A percentile compares a stretch with the other conserved stretches of the same genome.
These are phyloP conservation scores for Thryonomys swinderianus DNA, from an alignment of 2,113 vertebrate genomes.

Conservation along the genomic window DNA sequence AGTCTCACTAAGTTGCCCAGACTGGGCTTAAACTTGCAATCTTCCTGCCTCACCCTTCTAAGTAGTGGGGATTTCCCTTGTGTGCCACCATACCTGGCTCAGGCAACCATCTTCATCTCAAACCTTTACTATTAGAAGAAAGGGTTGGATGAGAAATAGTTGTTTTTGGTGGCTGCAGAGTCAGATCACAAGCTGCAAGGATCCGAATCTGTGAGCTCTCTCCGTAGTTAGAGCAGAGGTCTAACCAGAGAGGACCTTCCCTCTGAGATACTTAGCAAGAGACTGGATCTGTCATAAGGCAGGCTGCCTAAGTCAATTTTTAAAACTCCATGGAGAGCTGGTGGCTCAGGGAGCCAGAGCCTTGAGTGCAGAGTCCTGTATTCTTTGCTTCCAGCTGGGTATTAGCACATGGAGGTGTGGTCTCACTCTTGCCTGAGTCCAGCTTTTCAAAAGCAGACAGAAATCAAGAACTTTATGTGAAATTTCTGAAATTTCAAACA, in stretches of 20 bases:
- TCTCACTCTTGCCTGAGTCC: neutral
- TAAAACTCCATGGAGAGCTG: neutral
- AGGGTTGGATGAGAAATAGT: slow-evolving; percentile 17
- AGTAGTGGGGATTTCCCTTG: neutral
- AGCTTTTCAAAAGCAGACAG: slow-evolving; percentile 31
- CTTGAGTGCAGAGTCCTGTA: neutral
- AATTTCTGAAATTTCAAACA: slow-evolving; percentile 26
- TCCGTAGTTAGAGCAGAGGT: neutral
- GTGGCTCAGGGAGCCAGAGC: neutral
- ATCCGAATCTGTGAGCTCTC: neutral
- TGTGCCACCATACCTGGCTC: neutral
- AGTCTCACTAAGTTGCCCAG: neutral
- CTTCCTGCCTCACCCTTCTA: neutral
- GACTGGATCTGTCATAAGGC: neutral
- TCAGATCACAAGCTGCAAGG: neutral
- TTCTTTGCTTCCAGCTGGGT: neutral
- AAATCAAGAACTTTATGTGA: neutral
- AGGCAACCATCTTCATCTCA: slow-evolving; percentile 1
- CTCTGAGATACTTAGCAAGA: neutral
- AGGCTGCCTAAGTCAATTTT: neutral
- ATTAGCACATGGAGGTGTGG: neutral
- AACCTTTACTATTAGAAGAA: slow-evolving; percentile 8
- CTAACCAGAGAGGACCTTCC: neutral
- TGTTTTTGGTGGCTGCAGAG: neutral
- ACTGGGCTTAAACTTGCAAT: neutral